Percentiles rank a stretch among this genome's conserved stretches.
phyloP scores from a whole-genome alignment of 2,888 invertebrate species.

The Cheiracanthium punctorium region DNA sequence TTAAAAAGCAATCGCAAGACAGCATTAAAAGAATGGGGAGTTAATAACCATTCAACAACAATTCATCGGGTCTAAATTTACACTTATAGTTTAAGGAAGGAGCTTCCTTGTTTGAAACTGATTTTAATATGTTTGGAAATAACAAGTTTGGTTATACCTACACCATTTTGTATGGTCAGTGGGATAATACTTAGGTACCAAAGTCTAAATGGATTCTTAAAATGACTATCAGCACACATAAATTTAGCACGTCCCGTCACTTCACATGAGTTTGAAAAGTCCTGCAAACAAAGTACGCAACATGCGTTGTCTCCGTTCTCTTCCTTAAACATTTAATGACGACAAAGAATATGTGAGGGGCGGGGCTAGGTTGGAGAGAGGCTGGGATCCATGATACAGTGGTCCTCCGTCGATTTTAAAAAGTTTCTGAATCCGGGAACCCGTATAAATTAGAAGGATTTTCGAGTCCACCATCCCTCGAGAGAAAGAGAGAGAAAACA shows the following conservation, averaged over 20 bases:
- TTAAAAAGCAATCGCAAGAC: too few species aligned
- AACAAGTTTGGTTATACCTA: too few species aligned
- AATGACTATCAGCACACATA: too few species aligned
- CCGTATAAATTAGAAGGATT: constrained; percentile 31
- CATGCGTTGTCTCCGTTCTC: constrained; percentile 56
- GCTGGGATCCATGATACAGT: not conserved
- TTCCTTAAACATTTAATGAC: constrained; percentile 34
- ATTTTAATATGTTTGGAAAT: too few species aligned
- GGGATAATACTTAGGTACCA: too few species aligned
- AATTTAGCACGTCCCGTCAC: not conserved
- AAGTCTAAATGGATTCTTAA: too few species aligned
- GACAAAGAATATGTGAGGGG: constrained; percentile 32
- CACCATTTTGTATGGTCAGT: too few species aligned
- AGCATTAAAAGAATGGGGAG: too few species aligned
- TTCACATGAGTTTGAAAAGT: not conserved
- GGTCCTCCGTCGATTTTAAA: not conserved
- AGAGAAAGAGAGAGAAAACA: not conserved
- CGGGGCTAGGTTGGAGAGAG: not conserved
- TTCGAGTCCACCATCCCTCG: not conserved
- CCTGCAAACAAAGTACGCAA: not conserved
- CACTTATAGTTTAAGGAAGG: too few species aligned
- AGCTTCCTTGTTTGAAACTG: too few species aligned
- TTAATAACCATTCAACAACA: too few species aligned
- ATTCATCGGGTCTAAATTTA: too few species aligned
- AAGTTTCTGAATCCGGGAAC: constrained; percentile 12